Base-by-base conservation (phyloP, 2,888 invertebrate species). In the Campaea margaritaria region DNA sequence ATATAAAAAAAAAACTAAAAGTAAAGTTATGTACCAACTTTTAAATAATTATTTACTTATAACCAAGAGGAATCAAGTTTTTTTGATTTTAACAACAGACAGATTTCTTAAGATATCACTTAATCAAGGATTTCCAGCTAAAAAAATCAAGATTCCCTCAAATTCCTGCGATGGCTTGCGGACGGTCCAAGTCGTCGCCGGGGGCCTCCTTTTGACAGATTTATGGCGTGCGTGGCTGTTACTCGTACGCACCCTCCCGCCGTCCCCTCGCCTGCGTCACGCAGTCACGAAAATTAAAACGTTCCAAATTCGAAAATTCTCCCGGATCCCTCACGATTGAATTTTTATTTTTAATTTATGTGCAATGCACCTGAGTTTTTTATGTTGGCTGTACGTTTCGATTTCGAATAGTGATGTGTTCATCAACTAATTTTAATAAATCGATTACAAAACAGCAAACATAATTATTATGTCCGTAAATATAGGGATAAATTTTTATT, bases 191-290 rank as follows among this genome's bases (percentile, higher is more conserved):
- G 80, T 76, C 81, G 81, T 85, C 81, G 83, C 81, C 76, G 82
- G 82, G 83, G 84, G 85, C 79, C 79, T 77, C 71, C 76, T 75
- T 75, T 72, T 89, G 89, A 88, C 88, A 89, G 89, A 89, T 89
- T 89, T 89, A 89, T 85, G 72, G 86, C 85, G 82, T 83, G 83
- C 85, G 86, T 83, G 85, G 85, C 81, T 76, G 82, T 81, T 79
- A 79, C 83, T 81, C 81, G 79, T 79, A 69, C 75, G 73, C 69
- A 65, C 72, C 66, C 58, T 62, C 59, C 56, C 46, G 65, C 67
- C 61, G 56, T 39, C 51, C 55, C 62, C 48, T 42, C 56, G 53
- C 61, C 62, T 62, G 65, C 76, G 67, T 68, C 76, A 75, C 73
- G 73, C 76, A 74, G 76, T 75, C 77, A 81, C 78, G 74, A 82